These are phyloP conservation scores for Aulostomus chinensis DNA, from an alignment of 2,797 vertebrate genomes.

Conservation along the genomic window DNA sequence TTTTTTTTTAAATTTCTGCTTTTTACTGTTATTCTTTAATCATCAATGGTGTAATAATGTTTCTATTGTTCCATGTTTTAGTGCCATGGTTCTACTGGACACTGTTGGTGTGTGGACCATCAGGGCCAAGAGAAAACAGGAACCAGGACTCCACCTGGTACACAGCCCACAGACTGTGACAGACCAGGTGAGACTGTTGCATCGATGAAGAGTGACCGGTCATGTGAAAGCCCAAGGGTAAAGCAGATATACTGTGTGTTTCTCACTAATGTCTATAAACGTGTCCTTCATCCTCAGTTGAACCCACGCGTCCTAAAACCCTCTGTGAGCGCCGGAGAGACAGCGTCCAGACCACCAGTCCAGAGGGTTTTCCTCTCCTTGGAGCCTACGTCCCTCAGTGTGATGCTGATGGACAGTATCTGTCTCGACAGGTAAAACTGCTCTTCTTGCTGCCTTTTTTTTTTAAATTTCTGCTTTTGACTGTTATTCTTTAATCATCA, in stretches of 20 bases:
- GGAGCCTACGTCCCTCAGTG: slow-evolving; percentile 71
- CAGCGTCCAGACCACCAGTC: slow-evolving; percentile 27
- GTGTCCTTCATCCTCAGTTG: slow-evolving; percentile 18
- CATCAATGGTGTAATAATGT: too few species aligned
- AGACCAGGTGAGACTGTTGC: slow-evolving; percentile 64
- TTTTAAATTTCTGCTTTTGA: too few species aligned
- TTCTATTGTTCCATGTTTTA: too few species aligned
- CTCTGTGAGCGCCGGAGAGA: slow-evolving; percentile 73
- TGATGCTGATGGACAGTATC: slow-evolving; percentile 75
- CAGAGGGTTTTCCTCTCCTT: slow-evolving; percentile 6
- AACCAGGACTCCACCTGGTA: slow-evolving; percentile 71
- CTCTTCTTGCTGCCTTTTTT: too few species aligned
- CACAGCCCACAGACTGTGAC: slow-evolving; percentile 61
- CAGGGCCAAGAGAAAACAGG: slow-evolving; percentile 79
- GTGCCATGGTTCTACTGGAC: slow-evolving; percentile 82
- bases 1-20: too few species aligned
- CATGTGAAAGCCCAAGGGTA: too few species aligned
- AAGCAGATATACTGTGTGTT: too few species aligned
- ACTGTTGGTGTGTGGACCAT: slow-evolving; percentile 88
- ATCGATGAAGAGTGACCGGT: too few species aligned
- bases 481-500: too few species aligned
- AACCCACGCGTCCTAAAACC: slow-evolving; percentile 51
- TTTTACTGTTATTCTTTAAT: neutral
- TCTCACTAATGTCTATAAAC: too few species aligned
- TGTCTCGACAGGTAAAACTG: slow-evolving; percentile 64